Conservation (phyloP, 2,113 vertebrate genomes). For the Meriones unguiculatus region DNA sequence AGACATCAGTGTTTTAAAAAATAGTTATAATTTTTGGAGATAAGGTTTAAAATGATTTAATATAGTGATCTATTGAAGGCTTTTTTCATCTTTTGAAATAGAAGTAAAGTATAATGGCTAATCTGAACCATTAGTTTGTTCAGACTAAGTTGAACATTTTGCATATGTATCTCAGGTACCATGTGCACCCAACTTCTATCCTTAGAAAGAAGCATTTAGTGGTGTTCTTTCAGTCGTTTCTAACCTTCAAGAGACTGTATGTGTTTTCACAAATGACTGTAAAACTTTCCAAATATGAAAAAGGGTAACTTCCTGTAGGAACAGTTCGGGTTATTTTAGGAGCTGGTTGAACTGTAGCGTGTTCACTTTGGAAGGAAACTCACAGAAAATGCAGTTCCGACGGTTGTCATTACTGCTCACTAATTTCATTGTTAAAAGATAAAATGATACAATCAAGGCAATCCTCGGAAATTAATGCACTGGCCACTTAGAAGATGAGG, state of each 20-base stretch:
- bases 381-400: neutral
- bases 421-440: neutral
- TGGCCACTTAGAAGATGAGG: neutral
- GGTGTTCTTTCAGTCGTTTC: neutral
- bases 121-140: neutral
- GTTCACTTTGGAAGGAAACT: neutral
- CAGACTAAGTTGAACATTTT: conserved; percentile 34
- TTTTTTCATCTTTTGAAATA: neutral
- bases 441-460: neutral
- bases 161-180: neutral
- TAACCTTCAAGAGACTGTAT: neutral
- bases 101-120: neutral
- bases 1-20: conserved; percentile 48
- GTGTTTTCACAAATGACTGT: neutral
- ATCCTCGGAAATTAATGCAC: neutral
- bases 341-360: neutral
- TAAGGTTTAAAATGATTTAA: conserved; percentile 48
- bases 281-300: neutral
- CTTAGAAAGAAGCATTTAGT: neutral
- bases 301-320: neutral
- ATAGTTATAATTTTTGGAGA: neutral
- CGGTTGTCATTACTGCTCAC: neutral
- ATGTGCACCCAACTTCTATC: neutral
- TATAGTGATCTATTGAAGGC: conserved; percentile 34
- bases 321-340: neutral